Base-by-base conservation (phyloP, 2,888 invertebrate species). In the Euclidia mi region DNA sequence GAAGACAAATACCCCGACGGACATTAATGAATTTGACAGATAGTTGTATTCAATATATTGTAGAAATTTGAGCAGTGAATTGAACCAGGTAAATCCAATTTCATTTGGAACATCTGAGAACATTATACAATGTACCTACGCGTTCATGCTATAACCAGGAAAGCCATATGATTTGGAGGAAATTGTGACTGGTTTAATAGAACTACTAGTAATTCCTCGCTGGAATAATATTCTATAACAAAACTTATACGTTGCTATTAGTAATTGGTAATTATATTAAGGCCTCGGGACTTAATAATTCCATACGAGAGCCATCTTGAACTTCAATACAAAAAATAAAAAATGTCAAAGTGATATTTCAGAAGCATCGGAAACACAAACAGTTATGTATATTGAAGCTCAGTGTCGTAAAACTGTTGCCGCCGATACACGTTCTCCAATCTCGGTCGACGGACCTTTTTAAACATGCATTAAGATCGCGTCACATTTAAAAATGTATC, bases 401-500 rank as follows among this genome's bases (percentile, higher is more conserved):
- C 20, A 6, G 20, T 0, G 7, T 32, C 12, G 11, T 15, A 15
- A 35, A 35, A 15, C 15, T 15, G 35, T 10, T 15, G 17, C 14
- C 35, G 11, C 20, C 4, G 20, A 3, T 25, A 25, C 20, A 25
- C 6, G 7, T 18, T 29, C 38, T 3, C 7, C 25, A 38, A 38
- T 38, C 38, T 17, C 38, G 31, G 38, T 28, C 32, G 18, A 41
- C 32, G 11, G 34, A 28, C n/a, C 46, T 32, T 34, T 56, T 63
- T 65, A 65, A 67, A 75, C 66, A 71, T 71, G 57, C 66, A 74
- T 62, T 60, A 67, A 69, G 57, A 65, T 53, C 69, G 63, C 66
- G 70, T 67, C 58, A 63, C 59, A 52, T 56, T 80, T 68, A 81
- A 79, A 79, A 72, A 81, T 83, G 73, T 74, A 81, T 70, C 55